Evolutionary conservation across 2,797 vertebrate genomes (phyloP).

Genomic region (Gadopsis bispinosus): DNA sequence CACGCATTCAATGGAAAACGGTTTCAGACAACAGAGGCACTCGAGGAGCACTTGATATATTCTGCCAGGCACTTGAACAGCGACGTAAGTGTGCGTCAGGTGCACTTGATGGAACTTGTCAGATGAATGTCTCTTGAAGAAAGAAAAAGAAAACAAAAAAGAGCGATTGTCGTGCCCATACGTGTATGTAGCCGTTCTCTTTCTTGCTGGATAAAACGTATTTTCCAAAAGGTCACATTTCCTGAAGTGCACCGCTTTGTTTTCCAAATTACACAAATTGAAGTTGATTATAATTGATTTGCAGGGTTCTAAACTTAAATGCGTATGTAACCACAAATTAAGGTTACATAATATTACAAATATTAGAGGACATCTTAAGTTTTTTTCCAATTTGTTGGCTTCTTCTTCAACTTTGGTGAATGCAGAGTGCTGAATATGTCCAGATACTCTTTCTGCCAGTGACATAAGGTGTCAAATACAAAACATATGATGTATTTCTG

Average conservation of each 20-base stretch:
- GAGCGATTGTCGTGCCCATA: neutral
- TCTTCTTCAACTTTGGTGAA: neutral
- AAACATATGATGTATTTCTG: neutral
- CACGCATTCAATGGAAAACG: neutral
- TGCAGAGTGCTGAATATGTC: neutral
- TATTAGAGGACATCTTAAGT: no score
- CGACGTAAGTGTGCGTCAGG: conserved; percentile 1
- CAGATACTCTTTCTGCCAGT: neutral
- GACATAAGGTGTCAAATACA: neutral
- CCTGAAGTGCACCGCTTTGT: neutral
- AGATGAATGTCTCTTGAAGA: conserved; percentile 3
- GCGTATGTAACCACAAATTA: neutral
- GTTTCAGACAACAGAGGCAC: conserved; percentile 1
- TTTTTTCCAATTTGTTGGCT: neutral
- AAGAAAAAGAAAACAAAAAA: no score
- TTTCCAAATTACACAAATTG: neutral
- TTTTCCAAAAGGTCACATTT: neutral
- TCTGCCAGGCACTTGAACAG: conserved; percentile 9
- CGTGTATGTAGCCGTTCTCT: neutral
- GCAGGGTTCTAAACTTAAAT: neutral
- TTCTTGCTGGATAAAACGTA: neutral
- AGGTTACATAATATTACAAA: no score
- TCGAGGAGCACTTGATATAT: conserved; percentile 24
- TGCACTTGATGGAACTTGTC: conserved; percentile 5
- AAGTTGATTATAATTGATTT: neutral